Percentiles rank a stretch among this genome's conserved stretches.
phyloP scores from a whole-genome alignment of 2,113 vertebrate species.

The Melanostigma gelatinosum region DNA sequence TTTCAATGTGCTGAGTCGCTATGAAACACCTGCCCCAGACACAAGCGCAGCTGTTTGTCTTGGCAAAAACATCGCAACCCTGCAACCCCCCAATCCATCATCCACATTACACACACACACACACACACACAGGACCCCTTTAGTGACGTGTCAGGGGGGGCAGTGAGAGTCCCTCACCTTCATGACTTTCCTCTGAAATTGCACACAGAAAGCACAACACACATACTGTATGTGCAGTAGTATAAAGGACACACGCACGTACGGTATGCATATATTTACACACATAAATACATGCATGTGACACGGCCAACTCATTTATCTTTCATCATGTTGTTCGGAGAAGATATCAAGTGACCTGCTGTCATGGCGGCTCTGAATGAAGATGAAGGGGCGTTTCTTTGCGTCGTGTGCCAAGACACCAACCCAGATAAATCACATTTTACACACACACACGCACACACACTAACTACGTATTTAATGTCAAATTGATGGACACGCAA shows the following conservation, averaged over 20 bases:
- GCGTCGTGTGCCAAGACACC: slow-evolving; percentile 11
- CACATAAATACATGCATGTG: not conserved
- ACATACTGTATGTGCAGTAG: not conserved
- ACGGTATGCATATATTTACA: not conserved
- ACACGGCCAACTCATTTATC: slow-evolving; percentile 36
- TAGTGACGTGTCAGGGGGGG: slow-evolving; percentile 17
- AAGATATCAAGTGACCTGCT: slow-evolving; percentile 52
- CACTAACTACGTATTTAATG: slow-evolving; percentile 57
- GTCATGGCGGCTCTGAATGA: slow-evolving; percentile 55
- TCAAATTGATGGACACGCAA: slow-evolving; percentile 55
- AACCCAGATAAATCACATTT: slow-evolving; percentile 35
- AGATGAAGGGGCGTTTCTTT: slow-evolving; percentile 45
- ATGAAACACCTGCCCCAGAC: slow-evolving; percentile 79
- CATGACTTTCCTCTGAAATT: slow-evolving; percentile 13
- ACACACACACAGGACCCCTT: slow-evolving; percentile 17
- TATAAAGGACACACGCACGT: not conserved
- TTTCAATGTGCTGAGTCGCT: slow-evolving; percentile 76
- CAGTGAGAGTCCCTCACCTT: slow-evolving; percentile 20
- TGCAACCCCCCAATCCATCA: slow-evolving; percentile 82
- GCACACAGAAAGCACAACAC: not conserved
- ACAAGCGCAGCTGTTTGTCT: slow-evolving; percentile 82
- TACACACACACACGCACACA: slow-evolving; percentile 11
- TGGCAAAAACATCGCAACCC: slow-evolving; percentile 77
- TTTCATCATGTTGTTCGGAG: slow-evolving; percentile 60
- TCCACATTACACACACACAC: slow-evolving; percentile 47